Evolutionary conservation across 2,113 vertebrate genomes (phyloP), one percentile per base, ranked within the genome.

Genomic region (Microtus richardsoni): DNA sequence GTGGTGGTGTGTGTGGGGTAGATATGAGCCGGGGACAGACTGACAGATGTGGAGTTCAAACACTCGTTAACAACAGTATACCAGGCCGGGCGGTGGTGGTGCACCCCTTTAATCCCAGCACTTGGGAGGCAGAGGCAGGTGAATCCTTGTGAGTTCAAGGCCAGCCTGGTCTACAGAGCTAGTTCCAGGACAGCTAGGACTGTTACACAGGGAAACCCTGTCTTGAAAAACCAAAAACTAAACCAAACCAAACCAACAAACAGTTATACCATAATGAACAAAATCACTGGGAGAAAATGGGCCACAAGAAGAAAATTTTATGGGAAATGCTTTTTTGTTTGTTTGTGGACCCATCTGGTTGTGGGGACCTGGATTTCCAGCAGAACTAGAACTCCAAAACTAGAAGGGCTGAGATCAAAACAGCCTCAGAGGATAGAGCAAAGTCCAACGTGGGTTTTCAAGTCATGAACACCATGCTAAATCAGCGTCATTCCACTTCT

Each of bases 391-490:
- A 21, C 70, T 68, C 75, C 66, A 90, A 73, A 92, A 93, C 66
- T 78, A 91, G 70, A 91, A 64, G 70, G 88, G 64, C 47, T 21
- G 21, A 75, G 17, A 94, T 16, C 21, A 68, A 88, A 92, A 47
- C 16, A 36, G 87, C 52, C 71, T n/a, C 13, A 73, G 52, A 79
- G 92, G 90, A 22, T 9, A 41, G 88, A 95, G 74, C 77, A 11
- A 84, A 97, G 88, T 94, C 44, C 79, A 77, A n/a, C 22, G n/a
- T 39, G 9, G 2, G 26, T 73, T 86, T 80, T 75, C 62, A 78
- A 77, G 66, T 68, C 44, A 17, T 19, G 41, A 83, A 68, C 68
- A 24, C 47, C 41, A 52, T 22, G 60, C 82, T 49, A 54, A 54
- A 95, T 28, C 77, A 93, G 85, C 26, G 64, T 71, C 71, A 74